Evolutionary conservation across 2,797 vertebrate species (phyloP), one percentile per base, ranked within the genome.

Genomic region (Poecilia gillii): DNA sequence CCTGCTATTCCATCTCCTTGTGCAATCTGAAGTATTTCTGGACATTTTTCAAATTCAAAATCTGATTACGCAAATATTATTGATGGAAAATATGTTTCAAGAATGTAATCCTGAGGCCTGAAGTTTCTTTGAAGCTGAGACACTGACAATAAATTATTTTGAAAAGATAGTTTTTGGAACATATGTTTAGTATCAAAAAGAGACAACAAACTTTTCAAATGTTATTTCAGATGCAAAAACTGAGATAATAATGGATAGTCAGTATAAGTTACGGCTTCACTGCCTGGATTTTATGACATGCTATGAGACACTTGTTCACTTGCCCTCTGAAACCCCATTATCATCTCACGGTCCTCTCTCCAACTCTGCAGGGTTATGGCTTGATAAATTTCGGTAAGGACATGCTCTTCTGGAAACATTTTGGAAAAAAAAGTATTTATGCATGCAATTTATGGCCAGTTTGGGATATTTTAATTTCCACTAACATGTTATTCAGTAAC

Each of bases 1-100:
- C 76, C 80, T 77, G 81, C 77, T 81, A 84, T 28, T 49, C 83
- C 83, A 90, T 90, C 89, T 81, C 75, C 55, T 81, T 28, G 64
- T 86, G 86, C 78, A 13, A 90, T 91, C 91, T 82, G 84, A 95
- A 92, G 79, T 85, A 89, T 91, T 90, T 89, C 77, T 51, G 31
- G 86, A 82, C 74, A 81, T 80, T 84, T 90, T 86, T 85, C 23
- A 87, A 88, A 90, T 80, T 82, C 75, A 73, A 81, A 88, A 89
- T 87, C 59, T 72, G 73, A 89, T 87, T 72, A 78, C 81, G 53
- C 28, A 25, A 83, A 59, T 76, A 80, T 70, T 76, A 77, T 7
- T 36, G 77, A 81, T 85, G 68, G 87, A 88, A 91, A 90, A 79
- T 36, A 80, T 76, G 82, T 74, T 80, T 57, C 13, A 45, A 62